Evolutionary conservation across 2,888 invertebrate species (phyloP).

Genomic region (Platynereis dumerilii): DNA sequence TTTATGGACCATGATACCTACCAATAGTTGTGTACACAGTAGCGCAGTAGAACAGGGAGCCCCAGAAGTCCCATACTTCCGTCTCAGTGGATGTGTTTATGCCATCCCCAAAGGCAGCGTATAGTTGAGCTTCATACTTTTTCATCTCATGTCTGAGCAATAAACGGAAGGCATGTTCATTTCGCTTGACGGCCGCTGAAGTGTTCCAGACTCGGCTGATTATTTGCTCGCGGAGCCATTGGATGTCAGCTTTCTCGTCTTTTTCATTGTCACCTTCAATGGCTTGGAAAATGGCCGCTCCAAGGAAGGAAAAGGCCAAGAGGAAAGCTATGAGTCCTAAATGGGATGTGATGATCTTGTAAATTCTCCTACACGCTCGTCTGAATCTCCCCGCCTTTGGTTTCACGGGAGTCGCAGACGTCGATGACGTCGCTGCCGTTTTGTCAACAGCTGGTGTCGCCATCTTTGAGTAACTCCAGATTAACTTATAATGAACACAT

Average conservation of each 20-base stretch:
- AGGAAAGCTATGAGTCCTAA: slow-evolving; percentile 71
- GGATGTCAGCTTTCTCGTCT: slow-evolving; percentile 67
- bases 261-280: slow-evolving; percentile 86
- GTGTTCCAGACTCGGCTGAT: not conserved
- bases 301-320: slow-evolving; percentile 79
- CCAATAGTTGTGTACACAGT: slow-evolving; percentile 66
- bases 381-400: not conserved
- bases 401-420: slow-evolving; percentile 6
- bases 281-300: slow-evolving; percentile 79
- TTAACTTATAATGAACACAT: no score
- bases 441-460: no score
- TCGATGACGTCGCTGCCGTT: not conserved
- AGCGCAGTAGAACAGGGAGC: slow-evolving; percentile 64
- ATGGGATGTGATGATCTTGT: slow-evolving; percentile 28
- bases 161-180: not conserved
- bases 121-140: slow-evolving; percentile 85
- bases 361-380: slow-evolving; percentile 9
- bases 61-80: slow-evolving; percentile 58
- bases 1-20: no score
- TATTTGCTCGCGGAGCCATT: not conserved
- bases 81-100: slow-evolving; percentile 82
- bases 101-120: slow-evolving; percentile 83
- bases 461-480: no score
- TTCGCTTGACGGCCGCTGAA: not conserved
- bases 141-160: slow-evolving; percentile 66